Percentiles rank a stretch among this genome's conserved stretches.
Evolutionary conservation across 2,797 vertebrate genomes (phyloP).

Genomic region (Siniperca undulata): DNA sequence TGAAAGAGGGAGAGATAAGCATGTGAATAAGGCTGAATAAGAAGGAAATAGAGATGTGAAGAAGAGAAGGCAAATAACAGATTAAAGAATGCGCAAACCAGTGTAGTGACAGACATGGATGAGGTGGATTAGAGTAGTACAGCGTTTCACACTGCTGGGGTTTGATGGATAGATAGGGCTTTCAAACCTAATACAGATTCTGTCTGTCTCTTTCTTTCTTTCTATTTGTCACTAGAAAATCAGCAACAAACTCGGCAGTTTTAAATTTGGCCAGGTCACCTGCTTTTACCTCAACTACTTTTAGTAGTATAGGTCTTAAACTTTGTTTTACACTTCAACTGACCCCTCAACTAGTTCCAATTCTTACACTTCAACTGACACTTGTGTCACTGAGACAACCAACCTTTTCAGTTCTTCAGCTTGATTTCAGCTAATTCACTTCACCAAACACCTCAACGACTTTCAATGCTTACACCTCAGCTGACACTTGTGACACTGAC

Average conservation of each 20-base stretch:
- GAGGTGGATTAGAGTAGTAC: slow-evolving; percentile 43
- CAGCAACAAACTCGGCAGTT: background rate
- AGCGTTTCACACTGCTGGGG: background rate
- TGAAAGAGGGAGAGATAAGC: slow-evolving; percentile 39
- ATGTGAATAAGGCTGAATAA: slow-evolving; percentile 34
- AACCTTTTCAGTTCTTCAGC: no score
- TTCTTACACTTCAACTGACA: background rate
- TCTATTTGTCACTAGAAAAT: background rate
- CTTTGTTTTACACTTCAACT: background rate
- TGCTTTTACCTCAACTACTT: background rate
- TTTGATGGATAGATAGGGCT: slow-evolving; percentile 16
- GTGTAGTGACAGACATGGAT: slow-evolving; percentile 17
- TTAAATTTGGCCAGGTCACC: background rate
- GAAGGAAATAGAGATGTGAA: slow-evolving; percentile 48
- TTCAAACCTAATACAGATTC: background rate
- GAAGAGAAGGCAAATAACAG: slow-evolving; percentile 38
- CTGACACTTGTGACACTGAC: no score
- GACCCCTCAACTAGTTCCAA: no score
- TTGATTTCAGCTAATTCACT: no score
- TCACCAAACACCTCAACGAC: no score
- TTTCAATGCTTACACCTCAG: no score
- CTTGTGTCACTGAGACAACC: no score
- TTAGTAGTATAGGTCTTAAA: background rate
- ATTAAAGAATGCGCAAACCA: slow-evolving; percentile 37
- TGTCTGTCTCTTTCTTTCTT: background rate